Evolutionary conservation across 2,888 invertebrate species (phyloP).

Genomic region (Heliconius hortense): DNA sequence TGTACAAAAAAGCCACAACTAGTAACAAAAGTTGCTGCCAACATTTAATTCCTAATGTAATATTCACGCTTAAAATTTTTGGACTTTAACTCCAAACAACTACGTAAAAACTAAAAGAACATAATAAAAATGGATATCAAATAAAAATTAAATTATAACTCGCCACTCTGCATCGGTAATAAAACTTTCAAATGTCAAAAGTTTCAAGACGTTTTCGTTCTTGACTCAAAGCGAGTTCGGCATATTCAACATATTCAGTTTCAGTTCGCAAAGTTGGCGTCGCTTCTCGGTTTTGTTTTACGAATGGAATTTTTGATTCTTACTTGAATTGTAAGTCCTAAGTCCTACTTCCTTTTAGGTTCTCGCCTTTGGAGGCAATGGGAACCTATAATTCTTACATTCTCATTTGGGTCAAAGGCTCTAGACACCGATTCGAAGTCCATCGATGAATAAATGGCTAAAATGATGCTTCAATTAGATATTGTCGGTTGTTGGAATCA

Average conservation of each 20-base stretch:
- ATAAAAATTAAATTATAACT: slow-evolving; percentile 12
- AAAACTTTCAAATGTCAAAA: slow-evolving; percentile 35
- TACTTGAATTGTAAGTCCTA: not conserved
- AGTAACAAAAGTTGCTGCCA: too few species aligned
- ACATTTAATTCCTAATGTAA: too few species aligned
- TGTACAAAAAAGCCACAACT: too few species aligned
- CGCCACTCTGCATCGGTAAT: slow-evolving; percentile 22
- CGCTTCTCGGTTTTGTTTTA: slow-evolving; percentile 3
- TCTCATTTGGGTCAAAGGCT: not conserved
- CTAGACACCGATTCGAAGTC: not conserved
- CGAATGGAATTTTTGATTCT: not conserved
- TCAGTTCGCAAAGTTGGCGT: slow-evolving; percentile 15
- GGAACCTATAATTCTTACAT: not conserved
- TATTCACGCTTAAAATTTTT: too few species aligned
- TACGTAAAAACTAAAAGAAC: not conserved
- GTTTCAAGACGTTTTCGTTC: slow-evolving; percentile 35
- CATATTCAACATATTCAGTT: slow-evolving; percentile 22
- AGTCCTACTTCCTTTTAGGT: not conserved
- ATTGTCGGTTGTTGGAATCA: not conserved
- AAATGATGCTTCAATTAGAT: not conserved
- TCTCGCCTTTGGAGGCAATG: not conserved
- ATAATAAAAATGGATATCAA: not conserved
- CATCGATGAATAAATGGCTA: not conserved
- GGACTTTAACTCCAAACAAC: not conserved
- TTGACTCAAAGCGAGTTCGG: slow-evolving; percentile 19